Evolutionary conservation across 2,888 invertebrate species (phyloP).

Genomic region (Chrysotoxum bicinctum): DNA sequence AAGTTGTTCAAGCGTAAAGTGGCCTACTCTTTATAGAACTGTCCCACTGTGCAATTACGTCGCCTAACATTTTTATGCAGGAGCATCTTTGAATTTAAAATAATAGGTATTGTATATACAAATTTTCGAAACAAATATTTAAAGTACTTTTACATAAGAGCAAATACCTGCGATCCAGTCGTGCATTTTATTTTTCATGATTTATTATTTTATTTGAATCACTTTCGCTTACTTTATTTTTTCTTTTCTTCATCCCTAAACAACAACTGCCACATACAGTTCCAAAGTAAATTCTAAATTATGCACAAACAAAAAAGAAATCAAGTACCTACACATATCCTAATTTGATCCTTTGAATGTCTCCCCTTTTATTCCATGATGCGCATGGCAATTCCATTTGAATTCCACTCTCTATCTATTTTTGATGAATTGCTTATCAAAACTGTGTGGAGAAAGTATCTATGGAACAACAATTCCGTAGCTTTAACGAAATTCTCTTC

Average conservation of each 20-base stretch:
- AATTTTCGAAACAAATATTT: too few relatives aligned
- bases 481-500: not conserved
- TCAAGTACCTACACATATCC: constrained; percentile 41
- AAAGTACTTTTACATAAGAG: too few relatives aligned
- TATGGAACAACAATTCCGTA: not conserved
- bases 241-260: not conserved
- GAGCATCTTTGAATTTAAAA: too few relatives aligned
- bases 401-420: constrained; percentile 15
- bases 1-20: too few relatives aligned
- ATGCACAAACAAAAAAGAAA: constrained; percentile 25
- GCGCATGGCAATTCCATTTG: constrained; percentile 46
- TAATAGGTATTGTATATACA: too few relatives aligned
- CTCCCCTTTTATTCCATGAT: constrained; percentile 7
- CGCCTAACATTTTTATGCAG: too few relatives aligned
- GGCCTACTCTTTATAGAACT: too few relatives aligned
- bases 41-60: too few relatives aligned
- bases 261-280: not conserved
- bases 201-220: too few relatives aligned
- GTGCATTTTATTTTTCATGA: too few relatives aligned
- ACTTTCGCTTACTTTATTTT: too few relatives aligned
- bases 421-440: constrained; percentile 10
- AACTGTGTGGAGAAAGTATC: not conserved
- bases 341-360: constrained; percentile 51
- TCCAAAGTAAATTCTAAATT: constrained; percentile 20
- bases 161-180: too few relatives aligned